Evolutionary conservation across 1,140 invertebrate genomes (phyloP), one percentile per base, ranked within the genome.

Genomic region (Drosophila miranda): DNA sequence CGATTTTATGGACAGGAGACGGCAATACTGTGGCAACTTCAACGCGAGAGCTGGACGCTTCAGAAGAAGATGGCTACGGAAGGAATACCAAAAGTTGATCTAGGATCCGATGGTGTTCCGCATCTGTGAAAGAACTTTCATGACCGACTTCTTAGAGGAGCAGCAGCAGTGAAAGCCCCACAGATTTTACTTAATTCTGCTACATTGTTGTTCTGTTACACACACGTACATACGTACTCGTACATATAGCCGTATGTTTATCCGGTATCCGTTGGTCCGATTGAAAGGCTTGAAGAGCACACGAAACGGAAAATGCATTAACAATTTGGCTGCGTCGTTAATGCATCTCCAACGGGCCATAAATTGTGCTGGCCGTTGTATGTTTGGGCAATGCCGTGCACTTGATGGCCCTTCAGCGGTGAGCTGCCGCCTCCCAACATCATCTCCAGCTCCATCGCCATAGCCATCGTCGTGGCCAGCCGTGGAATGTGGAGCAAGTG

Each of bases 321-420:
- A 86, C 82, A 87, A 72, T 86, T 86, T 82, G 57, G 28, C 62
- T 61, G 70, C 56, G 49, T 26, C 70, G 73, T 86, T 86, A 86
- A 86, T 86, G 82, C 82, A 87, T 86, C 82, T 86, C 82, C 61
- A 49, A 75, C 82, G 82, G 74, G 59, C 77, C 66, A 86, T 86
- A 86, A 86, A 86, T 86, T 66, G 76, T 63, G 49, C 44, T 79
- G 64, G 62, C 48, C 64, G 61, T 71, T 72, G 57, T 68, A 56
- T 73, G 70, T 69, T 76, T 57, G 61, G 43, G 72, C 62, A 54
- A 53, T 44, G 48, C 19, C 30, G 16, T 52, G 34, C 42, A 21
- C 42, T 42, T 13, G 13, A 43, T 52, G 21, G 9, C 34, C 30
- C 34, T 38, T 38, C 34, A 38, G 34, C 34, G 34, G 16, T 58